phyloP scores from a whole-genome alignment of 2,113 vertebrate genomes.

The Brachyhypopomus gauderio region DNA sequence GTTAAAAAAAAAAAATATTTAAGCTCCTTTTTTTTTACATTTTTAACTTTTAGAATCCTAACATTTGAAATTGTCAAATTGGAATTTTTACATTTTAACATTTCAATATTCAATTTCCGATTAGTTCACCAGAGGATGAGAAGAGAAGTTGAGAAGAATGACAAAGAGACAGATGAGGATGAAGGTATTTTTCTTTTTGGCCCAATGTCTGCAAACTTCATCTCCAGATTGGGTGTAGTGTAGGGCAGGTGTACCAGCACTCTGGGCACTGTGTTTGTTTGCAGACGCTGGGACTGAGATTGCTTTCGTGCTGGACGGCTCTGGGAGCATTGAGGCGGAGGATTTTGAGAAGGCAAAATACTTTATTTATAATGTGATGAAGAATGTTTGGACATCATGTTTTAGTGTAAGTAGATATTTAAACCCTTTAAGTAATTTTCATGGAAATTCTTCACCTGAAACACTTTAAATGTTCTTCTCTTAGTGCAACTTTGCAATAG shows the following conservation, averaged over 20 bases:
- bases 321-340: conserved; percentile 66
- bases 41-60: no score
- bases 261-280: background rate
- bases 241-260: no score
- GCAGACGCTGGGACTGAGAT: conserved; percentile 47
- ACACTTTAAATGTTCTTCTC: background rate
- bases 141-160: conserved; percentile 35
- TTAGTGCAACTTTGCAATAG: conserved; percentile 78
- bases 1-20: no score
- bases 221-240: no score
- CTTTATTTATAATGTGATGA: conserved; percentile 76
- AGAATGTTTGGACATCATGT: conserved; percentile 71
- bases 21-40: no score
- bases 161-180: background rate
- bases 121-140: conserved; percentile 34
- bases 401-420: conserved; percentile 67
- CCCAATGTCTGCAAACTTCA: background rate
- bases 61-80: conserved; percentile 29
- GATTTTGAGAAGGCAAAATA: conserved; percentile 80
- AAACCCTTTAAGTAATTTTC: no score
- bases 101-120: background rate
- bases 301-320: conserved; percentile 57
- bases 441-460: background rate
- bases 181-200: conserved; percentile 40
- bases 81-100: background rate